Evolutionary conservation across 2,888 invertebrate genomes (phyloP).

Genomic region (Andrena praecox): DNA sequence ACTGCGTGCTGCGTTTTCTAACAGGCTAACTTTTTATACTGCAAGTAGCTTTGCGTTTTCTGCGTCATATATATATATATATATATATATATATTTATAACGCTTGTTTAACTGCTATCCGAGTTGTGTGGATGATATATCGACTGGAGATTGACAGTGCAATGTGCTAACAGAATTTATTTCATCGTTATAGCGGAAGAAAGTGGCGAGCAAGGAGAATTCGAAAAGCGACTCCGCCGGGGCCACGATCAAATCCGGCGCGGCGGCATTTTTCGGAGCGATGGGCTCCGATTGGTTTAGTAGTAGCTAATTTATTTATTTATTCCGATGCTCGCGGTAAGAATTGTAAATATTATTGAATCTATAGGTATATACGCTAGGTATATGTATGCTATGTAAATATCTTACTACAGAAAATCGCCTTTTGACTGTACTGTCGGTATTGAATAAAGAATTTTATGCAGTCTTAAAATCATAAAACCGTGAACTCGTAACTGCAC

Average conservation of each 20-base stretch:
- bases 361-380: slow-evolving; percentile 33
- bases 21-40: slow-evolving; percentile 35
- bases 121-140: not conserved
- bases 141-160: not conserved
- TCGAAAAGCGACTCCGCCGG: slow-evolving; percentile 86
- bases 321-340: not conserved
- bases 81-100: not conserved
- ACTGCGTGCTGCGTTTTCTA: slow-evolving; percentile 46
- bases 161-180: not conserved
- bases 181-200: slow-evolving; percentile 78
- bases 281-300: slow-evolving; percentile 95
- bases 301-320: slow-evolving; percentile 76
- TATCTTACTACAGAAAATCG: slow-evolving; percentile 42
- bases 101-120: not conserved
- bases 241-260: slow-evolving; percentile 88
- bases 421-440: slow-evolving; percentile 37
- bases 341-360: slow-evolving; percentile 57
- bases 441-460: slow-evolving; percentile 58
- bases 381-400: slow-evolving; percentile 54
- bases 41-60: slow-evolving; percentile 12
- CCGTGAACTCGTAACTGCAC: no score
- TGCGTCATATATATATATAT: not conserved
- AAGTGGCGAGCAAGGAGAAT: slow-evolving; percentile 83
- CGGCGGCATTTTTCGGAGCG: slow-evolving; percentile 92
- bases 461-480: slow-evolving; percentile 24